Base-by-base conservation (phyloP, 1,140 invertebrate species). In the Drosophila bocqueti region DNA sequence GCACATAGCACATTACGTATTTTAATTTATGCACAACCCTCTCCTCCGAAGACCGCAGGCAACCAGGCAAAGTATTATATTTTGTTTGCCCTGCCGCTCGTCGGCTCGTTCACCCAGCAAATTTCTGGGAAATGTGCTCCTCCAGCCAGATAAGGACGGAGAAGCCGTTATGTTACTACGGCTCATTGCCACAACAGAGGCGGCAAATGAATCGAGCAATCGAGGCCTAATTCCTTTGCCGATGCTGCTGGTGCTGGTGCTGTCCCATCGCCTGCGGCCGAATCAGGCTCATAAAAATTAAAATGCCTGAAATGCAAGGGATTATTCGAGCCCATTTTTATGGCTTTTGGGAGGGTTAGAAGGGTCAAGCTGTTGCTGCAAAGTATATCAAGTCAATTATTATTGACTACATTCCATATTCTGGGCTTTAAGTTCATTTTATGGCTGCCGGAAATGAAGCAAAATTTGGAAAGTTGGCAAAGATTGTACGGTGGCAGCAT, bases 211-310 rank as follows among this genome's bases (percentile, higher is more conserved):
- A 73, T 86, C 76, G 83, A 76, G 79, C 81, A 74, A 87, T 87
- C 74, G 84, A 75, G 84, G 67, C 79, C 81, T 82, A 90, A 81
- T 90, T 82, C 61, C 67, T 61, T 73, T n/a, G 66, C 66, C 16
- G 50, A 57, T 68, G 61, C 72, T 34, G 50, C 5, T 54, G 49
- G n/a, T 34, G 50, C 5, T 54, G 49, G n/a, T 34, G n/a, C 31
- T 38, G 26, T 55, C 47, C 79, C 71, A 57, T 50, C 38, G 62
- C 77, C 76, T 55, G 54, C 47, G 82, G 75, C 85, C 52, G 79
- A 79, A 81, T 81, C 65, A 60, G 59, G 65, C 54, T 76, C 82
- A 77, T 90, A 85, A 90, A 90, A 85, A 90, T 91, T 79, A 90
- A 85, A 89, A 81, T 85, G 81, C 71, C 71, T 45, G 66, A 78